Conservation (phyloP, 2,888 invertebrate genomes). For the Zonitis immaculata region DNA sequence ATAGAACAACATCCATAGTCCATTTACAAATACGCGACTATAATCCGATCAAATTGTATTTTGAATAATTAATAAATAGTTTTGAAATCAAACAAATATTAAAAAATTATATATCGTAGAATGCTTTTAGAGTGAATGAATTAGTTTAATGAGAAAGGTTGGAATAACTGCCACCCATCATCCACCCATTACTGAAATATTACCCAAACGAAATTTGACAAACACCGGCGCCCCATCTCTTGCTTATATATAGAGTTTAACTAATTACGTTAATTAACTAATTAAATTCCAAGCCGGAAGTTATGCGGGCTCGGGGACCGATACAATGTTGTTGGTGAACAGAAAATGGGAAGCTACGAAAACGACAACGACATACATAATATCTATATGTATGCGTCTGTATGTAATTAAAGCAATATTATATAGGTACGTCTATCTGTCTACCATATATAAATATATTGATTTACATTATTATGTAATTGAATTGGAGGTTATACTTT, state of each 20-base stretch:
- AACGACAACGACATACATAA: slow-evolving; percentile 24
- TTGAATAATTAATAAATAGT: slow-evolving; percentile 17
- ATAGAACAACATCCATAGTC: slow-evolving; percentile 50
- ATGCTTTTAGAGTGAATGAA: no score
- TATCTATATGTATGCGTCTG: slow-evolving; percentile 33
- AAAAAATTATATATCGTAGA: no score
- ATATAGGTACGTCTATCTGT: slow-evolving; percentile 28
- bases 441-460: no score
- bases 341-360: not conserved
- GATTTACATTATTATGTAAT: slow-evolving; percentile 33
- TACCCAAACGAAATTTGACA: slow-evolving; percentile 19
- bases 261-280: slow-evolving; percentile 48
- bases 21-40: slow-evolving; percentile 15
- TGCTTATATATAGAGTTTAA: slow-evolving; percentile 39
- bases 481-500: slow-evolving; percentile 3
- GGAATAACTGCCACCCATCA: no score
- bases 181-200: no score
- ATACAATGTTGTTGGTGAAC: slow-evolving; percentile 19
- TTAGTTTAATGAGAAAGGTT: no score
- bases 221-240: slow-evolving; percentile 18
- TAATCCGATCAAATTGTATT: slow-evolving; percentile 6
- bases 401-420: slow-evolving; percentile 39
- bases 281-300: slow-evolving; percentile 44
- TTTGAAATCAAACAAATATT: no score
- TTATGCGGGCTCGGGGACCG: slow-evolving; percentile 20